Percentiles rank a stretch among this genome's conserved stretches.
Conservation (phyloP, 2,113 vertebrate genomes). For the Empidonax traillii region DNA sequence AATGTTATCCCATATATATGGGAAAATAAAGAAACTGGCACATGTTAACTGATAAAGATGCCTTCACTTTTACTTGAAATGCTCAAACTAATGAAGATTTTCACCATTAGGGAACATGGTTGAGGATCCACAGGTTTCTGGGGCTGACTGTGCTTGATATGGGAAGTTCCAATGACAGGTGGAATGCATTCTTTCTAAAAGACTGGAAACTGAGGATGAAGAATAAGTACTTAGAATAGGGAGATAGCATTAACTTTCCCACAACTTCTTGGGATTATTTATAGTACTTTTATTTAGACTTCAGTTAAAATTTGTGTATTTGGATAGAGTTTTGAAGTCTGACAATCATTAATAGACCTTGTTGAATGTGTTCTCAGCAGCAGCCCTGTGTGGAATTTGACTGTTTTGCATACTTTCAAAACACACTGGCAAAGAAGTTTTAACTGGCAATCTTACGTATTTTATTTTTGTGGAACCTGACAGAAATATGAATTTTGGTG, state of each 20-base stretch:
- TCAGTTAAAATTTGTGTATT: neutral
- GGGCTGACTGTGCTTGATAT: neutral
- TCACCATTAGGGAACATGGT: neutral
- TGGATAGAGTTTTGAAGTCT: neutral
- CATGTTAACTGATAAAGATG: neutral
- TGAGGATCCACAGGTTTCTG: neutral
- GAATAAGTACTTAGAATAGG: neutral
- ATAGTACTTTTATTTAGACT: neutral
- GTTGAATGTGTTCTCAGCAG: neutral
- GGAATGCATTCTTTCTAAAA: neutral
- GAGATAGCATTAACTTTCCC: neutral
- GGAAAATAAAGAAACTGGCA: neutral
- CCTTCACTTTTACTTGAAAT: neutral
- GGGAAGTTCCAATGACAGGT: neutral
- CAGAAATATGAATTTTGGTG: slow-evolving; percentile 36
- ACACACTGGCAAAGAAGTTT: neutral
- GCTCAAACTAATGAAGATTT: neutral
- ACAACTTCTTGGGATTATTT: neutral
- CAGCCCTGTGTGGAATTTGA: neutral
- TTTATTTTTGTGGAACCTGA: neutral
- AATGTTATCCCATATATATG: neutral
- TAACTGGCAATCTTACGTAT: neutral
- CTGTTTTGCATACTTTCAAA: neutral
- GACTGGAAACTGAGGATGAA: neutral
- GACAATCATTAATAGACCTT: neutral